Evolutionary conservation across 2,797 vertebrate species (phyloP).

Genomic region (Eospalax fontanierii): DNA sequence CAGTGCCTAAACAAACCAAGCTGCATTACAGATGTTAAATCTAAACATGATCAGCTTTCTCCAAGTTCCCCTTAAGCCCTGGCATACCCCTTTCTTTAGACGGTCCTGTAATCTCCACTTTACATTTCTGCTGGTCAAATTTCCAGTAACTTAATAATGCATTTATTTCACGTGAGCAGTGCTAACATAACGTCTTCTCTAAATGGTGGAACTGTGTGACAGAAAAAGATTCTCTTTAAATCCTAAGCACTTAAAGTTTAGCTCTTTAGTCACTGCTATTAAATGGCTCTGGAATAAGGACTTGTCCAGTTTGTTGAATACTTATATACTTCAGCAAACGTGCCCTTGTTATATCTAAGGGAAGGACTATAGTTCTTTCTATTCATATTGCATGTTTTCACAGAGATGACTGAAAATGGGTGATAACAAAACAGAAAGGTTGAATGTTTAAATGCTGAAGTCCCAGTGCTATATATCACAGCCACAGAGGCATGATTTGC

Average conservation of each 20-base stretch:
- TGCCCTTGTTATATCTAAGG: too few species aligned
- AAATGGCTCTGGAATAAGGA: too few species aligned
- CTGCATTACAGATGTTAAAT: not conserved
- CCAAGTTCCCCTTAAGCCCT: not conserved
- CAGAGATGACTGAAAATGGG: not conserved
- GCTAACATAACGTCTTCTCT: not conserved
- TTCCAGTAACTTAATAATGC: not conserved
- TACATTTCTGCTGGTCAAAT: not conserved
- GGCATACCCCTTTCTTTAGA: not conserved
- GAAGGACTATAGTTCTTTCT: not conserved
- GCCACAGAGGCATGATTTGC: too few species aligned
- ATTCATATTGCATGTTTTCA: not conserved
- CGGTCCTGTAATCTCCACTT: not conserved
- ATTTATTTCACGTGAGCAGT: not conserved
- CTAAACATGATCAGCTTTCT: not conserved
- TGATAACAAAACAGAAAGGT: not conserved
- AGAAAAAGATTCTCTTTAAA: not conserved
- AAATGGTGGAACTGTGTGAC: not conserved
- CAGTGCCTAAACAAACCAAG: not conserved
- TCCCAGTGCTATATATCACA: not conserved
- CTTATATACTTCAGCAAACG: not conserved
- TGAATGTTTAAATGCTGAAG: not conserved
- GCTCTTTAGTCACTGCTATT: too few species aligned
- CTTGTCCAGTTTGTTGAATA: accelerated
- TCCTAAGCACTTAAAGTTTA: not conserved